Evolutionary conservation across 2,113 vertebrate genomes (phyloP), one percentile per base, ranked within the genome.

Genomic region (Chlamydotis undulata): DNA sequence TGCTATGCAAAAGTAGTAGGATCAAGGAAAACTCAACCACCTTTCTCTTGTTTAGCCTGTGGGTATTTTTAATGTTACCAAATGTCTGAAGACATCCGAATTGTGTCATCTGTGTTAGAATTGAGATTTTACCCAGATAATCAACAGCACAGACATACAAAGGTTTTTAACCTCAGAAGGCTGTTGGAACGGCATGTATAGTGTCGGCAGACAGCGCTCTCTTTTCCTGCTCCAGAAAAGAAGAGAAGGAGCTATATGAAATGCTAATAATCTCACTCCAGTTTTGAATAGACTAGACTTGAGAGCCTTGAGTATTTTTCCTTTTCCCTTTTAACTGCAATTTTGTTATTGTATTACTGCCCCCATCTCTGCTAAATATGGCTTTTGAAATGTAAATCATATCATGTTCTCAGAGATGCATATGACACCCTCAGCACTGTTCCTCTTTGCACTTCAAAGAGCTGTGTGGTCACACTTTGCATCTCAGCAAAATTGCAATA

Each of bases 371-470:
- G 91, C 96, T 97, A 97, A 97, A 95, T 95, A 91, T 83, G 61
- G 85, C 83, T 96, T 97, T 96, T 94, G 97, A 97, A 97, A 97
- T 97, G 96, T 94, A 86, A 96, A 94, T 92, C 21, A 82, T 91
- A 92, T 64, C 88, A 83, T 96, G 85, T 97, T 96, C 92, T 94
- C 70, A 88, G 93, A 88, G 89, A 81, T 95, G 74, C 89, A 87
- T 93, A 83, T 95, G 92, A 96, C 92, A 96, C 90, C 93, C 93
- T 97, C 94, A 97, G 95, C 83, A 91, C 91, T 97, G 93, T 85
- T 91, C 96, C 84, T 90, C 95, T 97, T 97, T 96, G 91, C 96
- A 97, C 97, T 98, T 98, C 97, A 98, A 97, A 98, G 97, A 94
- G 90, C 91, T 96, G 92, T 94, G 96, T 97, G 96, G 97, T 97